Base-by-base conservation (phyloP, 2,113 vertebrate genomes). In the Guaruba guarouba region DNA sequence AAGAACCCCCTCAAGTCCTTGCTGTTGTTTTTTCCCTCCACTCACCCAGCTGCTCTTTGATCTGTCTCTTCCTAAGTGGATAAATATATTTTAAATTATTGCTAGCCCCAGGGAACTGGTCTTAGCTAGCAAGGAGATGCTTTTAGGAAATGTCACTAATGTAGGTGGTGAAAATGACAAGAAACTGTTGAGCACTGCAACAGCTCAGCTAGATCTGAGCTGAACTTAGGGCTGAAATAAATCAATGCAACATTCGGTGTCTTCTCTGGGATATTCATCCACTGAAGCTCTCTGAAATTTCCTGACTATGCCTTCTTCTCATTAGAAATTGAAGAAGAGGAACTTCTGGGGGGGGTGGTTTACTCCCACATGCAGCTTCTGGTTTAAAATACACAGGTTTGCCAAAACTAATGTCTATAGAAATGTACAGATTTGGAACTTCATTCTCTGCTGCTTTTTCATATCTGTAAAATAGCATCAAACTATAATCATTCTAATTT, bases 31-130 rank as follows among this genome's bases (percentile, higher is more conserved):
- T 80, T 39, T 13, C 8, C 13, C 31, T 16, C 7, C 20, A 28
- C 27, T 48, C 81, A 61, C 35, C 51, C 62, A 91, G 43, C 27
- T 94, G 28, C 55, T 90, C 69, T 92, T 96, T 90, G 82, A 93
- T 90, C 86, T 93, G 17, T 79, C 29, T 92, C 37, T 75, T 93
- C 74, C 76, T 93, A 92, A 94, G 86, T 75, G 76, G 90, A 90
- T 90, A 94, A 97, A 96, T 96, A 92, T 91, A 92, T 96, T 93
- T 94, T 88, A 93, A 96, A 96, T 93, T 95, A 81, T 86, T 94
- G 44, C 90, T 93, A 88, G 28, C 51, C 86, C 66, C 77, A 71
- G 80, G 66, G 74, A 84, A 88, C 52, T 66, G 37, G 82, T 93
- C 80, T 86, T 95, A 88, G 64, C 86, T 78, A 86, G 80, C 48